Evolutionary conservation across 2,113 vertebrate species (phyloP), one percentile per base, ranked within the genome.

Genomic region (Nannospalax galili): DNA sequence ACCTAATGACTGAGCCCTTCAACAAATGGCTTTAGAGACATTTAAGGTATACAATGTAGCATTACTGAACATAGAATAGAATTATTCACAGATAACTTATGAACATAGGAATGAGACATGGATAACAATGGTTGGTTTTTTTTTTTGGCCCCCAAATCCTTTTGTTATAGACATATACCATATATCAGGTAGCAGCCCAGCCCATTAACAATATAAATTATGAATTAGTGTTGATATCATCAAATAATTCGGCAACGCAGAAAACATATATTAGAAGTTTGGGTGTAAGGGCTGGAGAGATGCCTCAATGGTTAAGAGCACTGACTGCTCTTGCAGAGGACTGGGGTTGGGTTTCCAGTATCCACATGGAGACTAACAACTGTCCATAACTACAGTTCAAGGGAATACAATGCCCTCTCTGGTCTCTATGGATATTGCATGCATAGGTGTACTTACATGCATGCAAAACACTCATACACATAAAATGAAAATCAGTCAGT

Each of bases 111-210:
- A 81, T 74, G 42, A 74, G 42, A 56, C 10, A 28, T 69, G 35
- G 52, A 86, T 52, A 48, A 58, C 72, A 81, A 56, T 19, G 32
- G 20, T n/a, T n/a, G 28, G 78, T 67, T 42, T 5, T 19, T 64
- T 84, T 67, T 85, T 90, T 92, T 37, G n/a, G n/a, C n/a, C 45
- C 56, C 73, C 65, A 90, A 5, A 90, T 65, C 30, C 11, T 92
- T 82, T 62, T 37, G 42, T 58, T 85, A 58, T 42, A 2, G 7
- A 89, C 5, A 9, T 37, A 48, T 7, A 52, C n/a, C n/a, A 60
- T 35, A 32, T 89, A 20, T 52, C 79, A 56, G 35, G 16, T 22
- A 82, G n/a, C 58, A 67, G 30, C 30, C 32, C 52, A 32, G 79
- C 9, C 14, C 58, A 60, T 20, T 69, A 15, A 77, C 9, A 72